phyloP scores from a whole-genome alignment of 1,140 invertebrate species.

The Drosophila nebulosa region DNA sequence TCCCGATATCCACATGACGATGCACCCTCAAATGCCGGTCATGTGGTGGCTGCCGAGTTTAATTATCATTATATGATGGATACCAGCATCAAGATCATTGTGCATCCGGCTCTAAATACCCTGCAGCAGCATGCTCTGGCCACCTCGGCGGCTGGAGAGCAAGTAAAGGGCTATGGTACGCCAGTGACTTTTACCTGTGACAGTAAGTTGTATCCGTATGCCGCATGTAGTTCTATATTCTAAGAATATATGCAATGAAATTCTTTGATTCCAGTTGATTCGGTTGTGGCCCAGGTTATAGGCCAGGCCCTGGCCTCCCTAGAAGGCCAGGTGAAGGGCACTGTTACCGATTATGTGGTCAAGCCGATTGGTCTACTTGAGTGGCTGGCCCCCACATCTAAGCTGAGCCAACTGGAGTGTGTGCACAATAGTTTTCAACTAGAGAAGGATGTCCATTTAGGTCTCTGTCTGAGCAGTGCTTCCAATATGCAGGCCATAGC shows the following conservation, averaged over 20 bases:
- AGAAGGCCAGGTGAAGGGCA: constrained; percentile 86
- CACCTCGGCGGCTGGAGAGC: constrained; percentile 62
- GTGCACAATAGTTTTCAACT: constrained; percentile 96
- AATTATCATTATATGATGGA: constrained; percentile 88
- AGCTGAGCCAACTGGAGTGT: constrained; percentile 94
- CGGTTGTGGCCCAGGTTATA: constrained; percentile 93
- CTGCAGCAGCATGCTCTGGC: constrained; percentile 80
- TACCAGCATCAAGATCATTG: constrained; percentile 92
- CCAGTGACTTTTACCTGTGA: constrained; percentile 93
- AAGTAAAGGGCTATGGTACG: constrained; percentile 82
- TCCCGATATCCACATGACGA: constrained; percentile 87
- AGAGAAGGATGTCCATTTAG: constrained; percentile 93
- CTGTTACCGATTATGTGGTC: constrained; percentile 86
- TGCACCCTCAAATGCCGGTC: constrained; percentile 88
- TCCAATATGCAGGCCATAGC: constrained; percentile 82
- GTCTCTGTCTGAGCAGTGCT: constrained; percentile 85
- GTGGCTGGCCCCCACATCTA: constrained; percentile 82
- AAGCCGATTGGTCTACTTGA: constrained; percentile 79
- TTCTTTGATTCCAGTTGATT: constrained; percentile 86
- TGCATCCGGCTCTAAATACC: constrained; percentile 85
- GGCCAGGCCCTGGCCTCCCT: constrained; percentile 92
- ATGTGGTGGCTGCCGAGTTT: constrained; percentile 91
- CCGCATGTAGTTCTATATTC: too few relatives aligned
- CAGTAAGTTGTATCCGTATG: constrained; percentile 85
- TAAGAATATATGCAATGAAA: background rate